Percentiles rank a stretch among this genome's conserved stretches.
Evolutionary conservation across 2,113 vertebrate species (phyloP).

Genomic region (Platysteira castanea): DNA sequence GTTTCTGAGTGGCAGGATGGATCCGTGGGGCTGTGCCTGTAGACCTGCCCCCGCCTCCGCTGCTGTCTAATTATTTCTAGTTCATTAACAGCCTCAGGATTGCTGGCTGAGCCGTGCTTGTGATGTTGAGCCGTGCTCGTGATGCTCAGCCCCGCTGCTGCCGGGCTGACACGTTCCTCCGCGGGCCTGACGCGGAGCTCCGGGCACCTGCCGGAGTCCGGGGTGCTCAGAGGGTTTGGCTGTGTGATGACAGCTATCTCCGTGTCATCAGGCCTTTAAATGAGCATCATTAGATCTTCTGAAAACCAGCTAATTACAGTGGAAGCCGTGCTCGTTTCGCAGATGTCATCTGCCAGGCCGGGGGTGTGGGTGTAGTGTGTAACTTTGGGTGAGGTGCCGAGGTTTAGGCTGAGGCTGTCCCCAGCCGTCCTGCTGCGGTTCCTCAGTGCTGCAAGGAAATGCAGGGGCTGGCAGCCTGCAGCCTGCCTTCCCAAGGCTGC

Average conservation of each 20-base stretch:
- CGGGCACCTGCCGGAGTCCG: neutral
- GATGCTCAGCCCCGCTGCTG: neutral
- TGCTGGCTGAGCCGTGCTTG: neutral
- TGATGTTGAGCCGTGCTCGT: neutral
- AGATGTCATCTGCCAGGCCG: rapidly evolving
- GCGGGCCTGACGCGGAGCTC: neutral
- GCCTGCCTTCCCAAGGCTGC: neutral
- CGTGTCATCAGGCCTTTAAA: neutral
- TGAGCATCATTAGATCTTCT: neutral
- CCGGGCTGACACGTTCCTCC: neutral
- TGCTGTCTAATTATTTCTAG: neutral
- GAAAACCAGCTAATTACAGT: neutral
- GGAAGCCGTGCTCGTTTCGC: rapidly evolving
- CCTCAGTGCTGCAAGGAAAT: neutral
- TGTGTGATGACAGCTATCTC: neutral
- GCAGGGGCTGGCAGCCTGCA: neutral
- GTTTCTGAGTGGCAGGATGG: neutral
- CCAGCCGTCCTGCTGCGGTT: rapidly evolving
- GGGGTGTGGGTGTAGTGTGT: neutral
- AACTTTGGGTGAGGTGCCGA: neutral
- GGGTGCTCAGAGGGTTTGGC: neutral
- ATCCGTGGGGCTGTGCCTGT: rapidly evolving
- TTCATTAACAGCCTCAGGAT: neutral
- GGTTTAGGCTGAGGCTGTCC: neutral
- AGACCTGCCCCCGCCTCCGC: neutral